Conservation (phyloP, 1,140 invertebrate genomes). For the Drosophila rufa region DNA sequence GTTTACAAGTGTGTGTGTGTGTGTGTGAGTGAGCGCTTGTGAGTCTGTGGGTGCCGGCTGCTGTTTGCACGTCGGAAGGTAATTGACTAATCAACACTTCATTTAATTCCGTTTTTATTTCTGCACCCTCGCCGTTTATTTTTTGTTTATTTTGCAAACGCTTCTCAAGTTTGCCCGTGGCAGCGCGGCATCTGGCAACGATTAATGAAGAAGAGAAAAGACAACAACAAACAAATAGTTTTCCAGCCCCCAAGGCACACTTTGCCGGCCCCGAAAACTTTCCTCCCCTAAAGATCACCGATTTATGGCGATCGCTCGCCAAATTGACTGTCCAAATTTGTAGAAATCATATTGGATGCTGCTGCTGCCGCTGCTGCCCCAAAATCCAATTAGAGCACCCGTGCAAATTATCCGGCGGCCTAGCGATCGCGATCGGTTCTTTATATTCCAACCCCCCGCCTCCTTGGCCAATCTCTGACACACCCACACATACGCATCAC, state of each 20-base stretch:
- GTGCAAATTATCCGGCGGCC: constrained; percentile 62
- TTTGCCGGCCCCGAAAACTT: constrained; percentile 36
- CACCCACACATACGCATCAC: constrained; percentile 28
- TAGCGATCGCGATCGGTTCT: constrained; percentile 63
- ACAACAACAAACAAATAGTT: constrained; percentile 20
- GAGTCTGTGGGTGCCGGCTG: constrained; percentile 24
- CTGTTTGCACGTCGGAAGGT: constrained; percentile 46
- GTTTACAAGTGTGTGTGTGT: constrained; percentile 1
- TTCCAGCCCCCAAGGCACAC: constrained; percentile 2
- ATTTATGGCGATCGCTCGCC: constrained; percentile 23
- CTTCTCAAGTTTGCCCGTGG: constrained; percentile 42
- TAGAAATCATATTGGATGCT: constrained; percentile 34
- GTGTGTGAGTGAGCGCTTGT: constrained; percentile 1
- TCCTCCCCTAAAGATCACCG: constrained; percentile 27
- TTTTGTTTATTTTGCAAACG: constrained; percentile 71
- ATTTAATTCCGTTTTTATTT: constrained; percentile 78
- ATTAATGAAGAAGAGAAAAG: constrained; percentile 42
- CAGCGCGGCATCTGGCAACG: constrained; percentile 53
- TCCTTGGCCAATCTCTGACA: constrained; percentile 10
- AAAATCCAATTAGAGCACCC: constrained; percentile 71
- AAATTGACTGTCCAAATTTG: constrained; percentile 48
- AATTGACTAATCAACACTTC: constrained; percentile 79
- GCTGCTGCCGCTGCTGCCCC: constrained; percentile 12
- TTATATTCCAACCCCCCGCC: constrained; percentile 24
- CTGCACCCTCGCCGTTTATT: constrained; percentile 53